Conservation (phyloP, 2,113 vertebrate species). For the Myocastor coypus region DNA sequence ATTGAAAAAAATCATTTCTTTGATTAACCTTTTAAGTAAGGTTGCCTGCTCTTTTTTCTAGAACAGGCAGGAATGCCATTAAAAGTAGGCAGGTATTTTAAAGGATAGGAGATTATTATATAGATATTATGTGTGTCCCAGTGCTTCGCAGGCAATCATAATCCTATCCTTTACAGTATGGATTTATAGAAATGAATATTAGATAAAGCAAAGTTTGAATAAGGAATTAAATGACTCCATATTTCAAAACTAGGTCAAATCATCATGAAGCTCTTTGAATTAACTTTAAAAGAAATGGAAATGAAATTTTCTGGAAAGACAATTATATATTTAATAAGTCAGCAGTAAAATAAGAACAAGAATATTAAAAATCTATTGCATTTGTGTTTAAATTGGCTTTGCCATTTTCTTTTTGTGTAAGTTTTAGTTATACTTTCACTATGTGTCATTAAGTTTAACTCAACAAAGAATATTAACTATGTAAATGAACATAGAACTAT, state of each 20-base stretch:
- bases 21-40: conserved; percentile 65
- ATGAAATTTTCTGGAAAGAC: neutral
- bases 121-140: neutral
- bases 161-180: conserved; percentile 34
- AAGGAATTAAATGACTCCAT: neutral
- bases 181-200: conserved; percentile 9
- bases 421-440: neutral
- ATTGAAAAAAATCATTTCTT: conserved; percentile 57
- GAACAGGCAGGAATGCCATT: conserved; percentile 11
- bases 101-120: conserved; percentile 49
- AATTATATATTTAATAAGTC: conserved; percentile 28
- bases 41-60: conserved; percentile 34
- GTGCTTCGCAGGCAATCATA: neutral
- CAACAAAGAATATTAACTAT: neutral
- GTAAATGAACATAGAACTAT: neutral
- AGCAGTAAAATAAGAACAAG: conserved; percentile 23
- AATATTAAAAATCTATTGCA: neutral
- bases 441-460: neutral
- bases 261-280: neutral
- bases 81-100: conserved; percentile 29
- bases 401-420: neutral
- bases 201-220: conserved; percentile 35
- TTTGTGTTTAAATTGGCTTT: conserved; percentile 12
- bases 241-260: conserved; percentile 26
- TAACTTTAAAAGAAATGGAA: conserved; percentile 35